phyloP scores from a whole-genome alignment of 2,888 invertebrate genomes.

The Dilophus febrilis region DNA sequence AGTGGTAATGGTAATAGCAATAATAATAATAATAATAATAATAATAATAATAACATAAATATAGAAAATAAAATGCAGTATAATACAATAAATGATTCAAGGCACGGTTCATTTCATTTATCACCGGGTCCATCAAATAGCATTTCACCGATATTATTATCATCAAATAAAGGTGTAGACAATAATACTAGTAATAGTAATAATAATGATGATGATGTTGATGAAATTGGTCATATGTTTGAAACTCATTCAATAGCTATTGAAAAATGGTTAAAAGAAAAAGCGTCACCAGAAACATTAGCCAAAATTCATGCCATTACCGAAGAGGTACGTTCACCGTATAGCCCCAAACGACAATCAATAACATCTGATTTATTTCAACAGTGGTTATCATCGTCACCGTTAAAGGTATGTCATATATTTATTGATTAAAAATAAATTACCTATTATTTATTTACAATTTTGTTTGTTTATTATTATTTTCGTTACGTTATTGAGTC shows the following conservation, averaged over 20 bases:
- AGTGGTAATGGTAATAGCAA: too few species aligned
- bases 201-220: slow-evolving; percentile 18
- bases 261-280: slow-evolving; percentile 62
- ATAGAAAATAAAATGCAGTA: too few species aligned
- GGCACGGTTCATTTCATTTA: background rate
- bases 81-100: too few species aligned
- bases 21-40: too few species aligned
- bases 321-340: slow-evolving; percentile 33
- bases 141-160: background rate
- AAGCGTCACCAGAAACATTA: slow-evolving; percentile 49
- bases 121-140: background rate
- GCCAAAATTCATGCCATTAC: slow-evolving; percentile 40
- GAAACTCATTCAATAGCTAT: slow-evolving; percentile 49
- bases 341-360: slow-evolving; percentile 36
- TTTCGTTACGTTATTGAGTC: too few species aligned
- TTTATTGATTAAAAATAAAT: too few species aligned
- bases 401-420: slow-evolving; percentile 48
- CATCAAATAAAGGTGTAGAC: slow-evolving; percentile 1
- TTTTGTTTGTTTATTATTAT: too few species aligned
- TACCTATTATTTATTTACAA: too few species aligned
- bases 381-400: slow-evolving; percentile 65
- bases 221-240: slow-evolving; percentile 29
- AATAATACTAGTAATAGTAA: background rate
- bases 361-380: slow-evolving; percentile 74
- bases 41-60: too few species aligned